Base-by-base conservation (phyloP, 2,888 invertebrate species). In the Aleiodes alternator region DNA sequence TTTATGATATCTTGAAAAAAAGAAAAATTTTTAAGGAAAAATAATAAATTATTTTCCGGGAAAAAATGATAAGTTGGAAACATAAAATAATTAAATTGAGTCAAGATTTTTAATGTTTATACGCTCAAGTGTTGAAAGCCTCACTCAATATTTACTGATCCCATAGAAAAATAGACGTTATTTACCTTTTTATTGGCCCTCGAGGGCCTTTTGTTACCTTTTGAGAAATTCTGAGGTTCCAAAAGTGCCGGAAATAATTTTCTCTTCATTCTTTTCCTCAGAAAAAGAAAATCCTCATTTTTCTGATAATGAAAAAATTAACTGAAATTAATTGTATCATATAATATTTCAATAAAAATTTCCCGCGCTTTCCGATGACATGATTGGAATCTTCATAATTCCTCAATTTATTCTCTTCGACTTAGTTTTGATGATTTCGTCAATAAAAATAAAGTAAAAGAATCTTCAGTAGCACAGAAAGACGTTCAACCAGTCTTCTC, bases 101-200 rank as follows among this genome's bases (percentile, higher is more conserved):
- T 14, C 53, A 53, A 53, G 14, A 16, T 16, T 16, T 29, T 14
- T 7, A n/a, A 3, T 61, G 8, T 43, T 38, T 61, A 64, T 64
- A 43, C 12, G n/a, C 11, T 64, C 64, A 16, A 48, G 48, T 64
- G 48, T 43, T 48, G 14, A 14, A 48, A 29, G 23, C 43, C 64
- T 64, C 34, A 64, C 43, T 64, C 48, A 64, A 64, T 64, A 64
- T 64, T 64, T 64, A 64, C 48, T 16, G 64, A 61, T 57, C 14
- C 14, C 14, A 14, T 14, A n/a, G 9, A 51, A 6, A 51, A 51
- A 57, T 57, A 57, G 29, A 16, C 5, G 23, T 57, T 57, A 11
- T 29, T 68, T 48, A 16, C 48, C 31, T 29, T 51, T 51, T 68
- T 31, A 38, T 55, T 69, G 31, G 31, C 31, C 34, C 43, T 43